These are phyloP conservation scores for Salminus brasiliensis DNA, from an alignment of 2,113 vertebrate genomes.

Conservation along the genomic window DNA sequence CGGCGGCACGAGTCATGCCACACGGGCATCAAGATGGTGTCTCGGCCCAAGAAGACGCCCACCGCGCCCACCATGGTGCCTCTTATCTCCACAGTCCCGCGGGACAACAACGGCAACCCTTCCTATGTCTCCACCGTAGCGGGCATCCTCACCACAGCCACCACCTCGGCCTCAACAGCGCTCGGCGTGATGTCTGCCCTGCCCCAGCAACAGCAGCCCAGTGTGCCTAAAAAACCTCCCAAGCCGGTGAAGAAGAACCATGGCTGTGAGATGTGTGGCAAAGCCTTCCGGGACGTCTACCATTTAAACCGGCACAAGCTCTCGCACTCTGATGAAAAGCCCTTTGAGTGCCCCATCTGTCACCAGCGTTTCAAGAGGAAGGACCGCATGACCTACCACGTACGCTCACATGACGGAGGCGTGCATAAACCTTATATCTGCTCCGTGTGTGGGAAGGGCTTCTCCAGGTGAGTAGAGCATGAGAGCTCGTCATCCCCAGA, in stretches of 20 bases:
- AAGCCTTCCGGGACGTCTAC: constrained; percentile 97
- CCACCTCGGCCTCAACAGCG: constrained; percentile 87
- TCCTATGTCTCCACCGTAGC: constrained; percentile 93
- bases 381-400: constrained; percentile 98
- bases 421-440: constrained; percentile 98
- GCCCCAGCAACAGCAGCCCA: constrained; percentile 69
- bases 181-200: constrained; percentile 70
- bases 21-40: constrained; percentile 97
- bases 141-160: constrained; percentile 92
- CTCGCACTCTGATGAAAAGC: constrained; percentile 97
- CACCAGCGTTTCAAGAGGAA: constrained; percentile 98
- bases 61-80: constrained; percentile 87
- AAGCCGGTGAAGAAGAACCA: constrained; percentile 98
- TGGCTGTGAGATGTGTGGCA: constrained; percentile 97
- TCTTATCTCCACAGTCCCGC: constrained; percentile 91
- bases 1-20: constrained; percentile 96
- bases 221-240: constrained; percentile 89
- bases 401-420: constrained; percentile 95
- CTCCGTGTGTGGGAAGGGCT: constrained; percentile 97
- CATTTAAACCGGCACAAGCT: constrained; percentile 98
- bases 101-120: constrained; percentile 84
- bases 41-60: constrained; percentile 92
- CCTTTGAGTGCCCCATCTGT: constrained; percentile 96
- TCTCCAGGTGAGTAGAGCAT: constrained; percentile 85
- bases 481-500: not conserved